A percentile compares a stretch with the other conserved stretches of the same genome.
These are phyloP conservation scores for Anguilla japonica DNA, from an alignment of 2,113 vertebrate species.

Conservation along the genomic window DNA sequence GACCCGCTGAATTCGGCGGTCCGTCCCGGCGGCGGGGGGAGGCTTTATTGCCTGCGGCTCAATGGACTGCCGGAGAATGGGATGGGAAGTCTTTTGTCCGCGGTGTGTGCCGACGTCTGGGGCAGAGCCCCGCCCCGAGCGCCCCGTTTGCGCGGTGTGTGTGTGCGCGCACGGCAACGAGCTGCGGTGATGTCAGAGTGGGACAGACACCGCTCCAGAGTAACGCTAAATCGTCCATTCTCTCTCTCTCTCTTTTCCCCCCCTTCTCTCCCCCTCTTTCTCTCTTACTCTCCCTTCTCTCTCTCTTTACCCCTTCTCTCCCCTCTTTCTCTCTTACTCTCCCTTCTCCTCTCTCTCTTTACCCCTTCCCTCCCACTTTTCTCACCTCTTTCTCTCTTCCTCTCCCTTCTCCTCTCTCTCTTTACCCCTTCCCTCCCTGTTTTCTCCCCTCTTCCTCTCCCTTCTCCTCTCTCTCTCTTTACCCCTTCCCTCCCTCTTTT, in stretches of 20 bases:
- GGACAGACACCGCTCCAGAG: not conserved
- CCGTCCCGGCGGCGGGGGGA: not conserved
- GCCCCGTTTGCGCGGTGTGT: not conserved
- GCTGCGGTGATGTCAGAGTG: constrained; percentile 26
- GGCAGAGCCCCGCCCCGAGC: not conserved
- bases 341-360: no score
- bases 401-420: no score
- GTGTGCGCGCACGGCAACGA: constrained; percentile 12
- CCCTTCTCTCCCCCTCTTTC: no score
- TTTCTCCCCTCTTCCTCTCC: no score
- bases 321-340: no score
- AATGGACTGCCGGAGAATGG: not conserved
- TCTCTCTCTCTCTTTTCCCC: not conserved
- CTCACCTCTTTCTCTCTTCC: no score
- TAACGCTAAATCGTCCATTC: not conserved
- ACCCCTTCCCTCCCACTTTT: no score
- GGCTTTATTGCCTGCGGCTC: constrained; percentile 6
- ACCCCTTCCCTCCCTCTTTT: no score
- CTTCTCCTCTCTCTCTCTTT: no score
- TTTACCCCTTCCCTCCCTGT: no score
- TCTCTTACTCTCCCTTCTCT: no score
- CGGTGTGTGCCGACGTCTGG: constrained; percentile 29
- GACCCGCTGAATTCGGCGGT: constrained; percentile 12
- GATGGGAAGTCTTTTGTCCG: constrained; percentile 26
- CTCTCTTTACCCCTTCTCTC: no score